phyloP scores from a whole-genome alignment of 2,797 vertebrate genomes.

The Spizella passerina region DNA sequence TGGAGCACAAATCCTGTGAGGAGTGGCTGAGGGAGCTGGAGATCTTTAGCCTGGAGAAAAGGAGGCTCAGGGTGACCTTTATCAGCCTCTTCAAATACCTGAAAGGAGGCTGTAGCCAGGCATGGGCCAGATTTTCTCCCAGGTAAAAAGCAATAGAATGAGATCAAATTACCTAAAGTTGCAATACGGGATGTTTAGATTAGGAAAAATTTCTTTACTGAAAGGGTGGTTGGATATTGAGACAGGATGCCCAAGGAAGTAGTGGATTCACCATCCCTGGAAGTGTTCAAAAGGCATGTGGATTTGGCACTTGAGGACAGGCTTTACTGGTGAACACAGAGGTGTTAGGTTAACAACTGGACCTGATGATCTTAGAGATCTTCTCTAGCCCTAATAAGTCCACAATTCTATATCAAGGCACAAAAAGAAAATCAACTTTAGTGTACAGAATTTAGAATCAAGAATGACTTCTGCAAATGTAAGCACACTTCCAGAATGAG shows the following conservation, averaged over 20 bases:
- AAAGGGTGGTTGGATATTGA: background rate
- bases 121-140: background rate
- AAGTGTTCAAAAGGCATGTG: background rate
- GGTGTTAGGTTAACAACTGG: background rate
- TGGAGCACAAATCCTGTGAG: background rate
- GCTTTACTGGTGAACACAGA: background rate
- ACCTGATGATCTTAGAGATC: background rate
- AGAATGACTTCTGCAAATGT: background rate
- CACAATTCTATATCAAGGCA: background rate
- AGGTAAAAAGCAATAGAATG: background rate
- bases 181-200: background rate
- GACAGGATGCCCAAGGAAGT: background rate
- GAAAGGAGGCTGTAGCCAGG: background rate
- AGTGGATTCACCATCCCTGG: background rate
- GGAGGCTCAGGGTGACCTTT: background rate
- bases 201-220: background rate
- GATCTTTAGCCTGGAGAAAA: background rate
- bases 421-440: background rate
- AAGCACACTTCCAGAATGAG: background rate
- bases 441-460: background rate
- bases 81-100: background rate
- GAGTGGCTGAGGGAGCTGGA: fast-evolving
- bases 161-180: background rate
- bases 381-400: background rate
- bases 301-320: background rate